Evolutionary conservation across 2,797 vertebrate genomes (phyloP), one percentile per base, ranked within the genome.

Genomic region (Neostethus bicornis): DNA sequence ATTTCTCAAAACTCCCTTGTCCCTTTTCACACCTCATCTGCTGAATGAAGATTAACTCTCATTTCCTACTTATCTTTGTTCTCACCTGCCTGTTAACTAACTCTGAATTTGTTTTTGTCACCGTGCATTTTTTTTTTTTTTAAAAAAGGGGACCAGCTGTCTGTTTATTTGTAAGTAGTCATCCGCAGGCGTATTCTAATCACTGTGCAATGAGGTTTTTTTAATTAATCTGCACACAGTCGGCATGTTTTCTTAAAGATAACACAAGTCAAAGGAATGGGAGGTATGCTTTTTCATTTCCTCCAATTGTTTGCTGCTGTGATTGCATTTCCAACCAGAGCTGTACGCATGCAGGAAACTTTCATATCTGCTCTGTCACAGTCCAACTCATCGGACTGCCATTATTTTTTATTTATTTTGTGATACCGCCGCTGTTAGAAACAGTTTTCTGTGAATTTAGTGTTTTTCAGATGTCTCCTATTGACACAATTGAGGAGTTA

Each of bases 191-290:
- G 52, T 65, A 78, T 85, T 87, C 44, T 73, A 86, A 90, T 85
- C 85, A 87, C 74, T 81, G 51, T 26, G 42, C 58, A 65, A 64
- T 75, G 68, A 68, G 51, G 62, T 84, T 86, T 87, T 31, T 85
- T 87, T 85, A 90, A 90, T 90, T 88, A 89, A 89, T 90, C 86
- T 83, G 72, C 79, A 68, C 63, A 64, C 63, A 55, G 73, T 70
- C 73, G 83, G 84, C 74, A 66, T 91, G 90, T 83, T 87, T 75
- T 76, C 74, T 84, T 79, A 73, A 73, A 90, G 88, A 91, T 91
- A 90, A 87, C 70, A 53, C 70, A 47, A 61, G 38, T 50, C 52
- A 71, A 73, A 78, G 59, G 64, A 61, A 62, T 74, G 3, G 44
- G 50, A 54, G 38, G 41, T 9, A 45, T 28, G 58, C 16, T 60